Evolutionary conservation across 2,888 invertebrate genomes (phyloP), one percentile per base, ranked within the genome.

Genomic region (Chymomyza caudatula): DNA sequence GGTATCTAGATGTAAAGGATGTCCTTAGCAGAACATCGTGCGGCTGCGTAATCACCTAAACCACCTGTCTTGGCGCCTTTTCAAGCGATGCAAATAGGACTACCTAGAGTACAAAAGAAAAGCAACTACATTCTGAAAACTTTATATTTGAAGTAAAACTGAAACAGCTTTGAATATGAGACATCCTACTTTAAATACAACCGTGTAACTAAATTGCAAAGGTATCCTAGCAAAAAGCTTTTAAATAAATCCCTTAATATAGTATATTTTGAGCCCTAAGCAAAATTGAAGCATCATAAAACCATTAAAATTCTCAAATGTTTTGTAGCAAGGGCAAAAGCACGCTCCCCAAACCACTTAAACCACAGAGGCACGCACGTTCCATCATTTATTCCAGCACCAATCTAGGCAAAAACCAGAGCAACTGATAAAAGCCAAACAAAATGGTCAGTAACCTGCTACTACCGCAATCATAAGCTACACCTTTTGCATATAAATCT

Each of bases 401-500:
- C 29, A 66, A 55, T 60, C 25, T 29, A 15, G 20, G 44, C 22
- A 2, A 20, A 37, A 20, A 17, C 25, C 56, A 64, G 58, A 43
- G 44, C 8, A 13, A 51, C 43, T 43, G 20, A 55, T 57, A 63
- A 63, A 64, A 65, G 29, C 29, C 29, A 37, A 37, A 37, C 29
- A 37, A 37, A 37, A 37, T 37, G 29, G 29, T 37, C 29, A 37
- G 11, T 37, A 37, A 8, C 8, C 11, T 37, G 29, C 11, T 2
- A 37, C 11, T 13, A 11, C 11, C 29, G 29, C 29, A 8, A 37
- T 37, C 29, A 37, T 37, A 37, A 37, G 29, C 29, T 37, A 37
- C 29, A 37, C 29, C 29, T 37, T 37, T 37, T 71, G 85, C 79
- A 82, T 79, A 86, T 82, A 82, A 85, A 81, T 81, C 79, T 77